Conservation (phyloP, 1,140 invertebrate species). For the Trinorchestia longiramus region DNA sequence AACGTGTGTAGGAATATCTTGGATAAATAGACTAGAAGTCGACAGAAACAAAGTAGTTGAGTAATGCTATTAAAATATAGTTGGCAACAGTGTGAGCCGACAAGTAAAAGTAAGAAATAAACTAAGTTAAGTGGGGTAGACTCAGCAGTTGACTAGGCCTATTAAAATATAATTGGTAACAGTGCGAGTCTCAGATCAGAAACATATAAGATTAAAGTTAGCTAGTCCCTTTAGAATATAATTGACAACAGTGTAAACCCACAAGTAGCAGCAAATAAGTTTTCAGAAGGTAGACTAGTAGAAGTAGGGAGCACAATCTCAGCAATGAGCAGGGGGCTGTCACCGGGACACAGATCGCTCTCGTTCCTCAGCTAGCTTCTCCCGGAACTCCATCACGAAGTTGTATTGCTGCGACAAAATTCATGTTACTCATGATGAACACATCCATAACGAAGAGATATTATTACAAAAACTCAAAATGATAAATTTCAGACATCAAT, state of each 20-base stretch:
- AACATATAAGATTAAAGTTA: too few relatives aligned
- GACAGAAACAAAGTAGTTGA: background rate
- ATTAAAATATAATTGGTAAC: too few relatives aligned
- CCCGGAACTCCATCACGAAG: slow-evolving; percentile 43
- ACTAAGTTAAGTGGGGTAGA: too few relatives aligned
- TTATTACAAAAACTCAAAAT: background rate
- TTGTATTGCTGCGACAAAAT: slow-evolving; percentile 37
- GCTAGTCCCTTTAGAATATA: too few relatives aligned
- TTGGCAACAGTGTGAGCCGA: background rate
- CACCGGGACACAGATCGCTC: slow-evolving; percentile 44
- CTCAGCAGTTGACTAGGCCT: too few relatives aligned
- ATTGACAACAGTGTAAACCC: background rate
- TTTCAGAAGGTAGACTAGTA: background rate
- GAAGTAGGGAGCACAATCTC: background rate
- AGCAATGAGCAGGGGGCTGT: background rate
- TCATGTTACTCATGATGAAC: background rate
- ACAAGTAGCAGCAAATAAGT: background rate
- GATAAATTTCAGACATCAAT: too few relatives aligned
- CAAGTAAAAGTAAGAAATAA: background rate
- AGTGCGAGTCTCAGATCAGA: too few relatives aligned
- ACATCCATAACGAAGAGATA: background rate
- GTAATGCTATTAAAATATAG: background rate
- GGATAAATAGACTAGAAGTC: background rate
- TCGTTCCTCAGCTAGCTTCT: background rate
- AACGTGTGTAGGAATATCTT: background rate